Conservation (phyloP, 1,140 invertebrate genomes). For the Atta texana region DNA sequence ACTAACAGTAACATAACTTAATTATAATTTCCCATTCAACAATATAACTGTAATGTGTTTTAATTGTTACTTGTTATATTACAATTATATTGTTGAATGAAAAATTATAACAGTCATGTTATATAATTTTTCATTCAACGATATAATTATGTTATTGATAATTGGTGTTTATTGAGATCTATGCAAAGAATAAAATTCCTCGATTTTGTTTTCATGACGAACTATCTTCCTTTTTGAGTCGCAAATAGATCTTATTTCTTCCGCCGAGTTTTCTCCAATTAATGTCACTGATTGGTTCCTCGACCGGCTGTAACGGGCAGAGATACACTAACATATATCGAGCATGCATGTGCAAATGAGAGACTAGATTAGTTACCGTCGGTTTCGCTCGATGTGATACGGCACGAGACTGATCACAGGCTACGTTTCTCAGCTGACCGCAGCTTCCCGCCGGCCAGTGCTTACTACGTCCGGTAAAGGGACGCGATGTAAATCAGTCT, state of each 20-base stretch:
- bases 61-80: too few species aligned
- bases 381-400: slow-evolving; percentile 68
- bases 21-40: too few species aligned
- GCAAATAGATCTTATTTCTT: slow-evolving; percentile 1
- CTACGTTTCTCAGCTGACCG: slow-evolving; percentile 83
- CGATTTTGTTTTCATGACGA: not conserved
- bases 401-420: slow-evolving; percentile 76
- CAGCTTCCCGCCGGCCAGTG: slow-evolving; percentile 74
- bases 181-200: too few species aligned
- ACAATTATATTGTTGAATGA: too few species aligned
- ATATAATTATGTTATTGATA: too few species aligned
- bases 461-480: slow-evolving; percentile 77
- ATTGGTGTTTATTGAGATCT: too few species aligned
- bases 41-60: too few species aligned
- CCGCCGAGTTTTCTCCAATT: slow-evolving; percentile 2
- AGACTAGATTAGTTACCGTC: slow-evolving; percentile 53
- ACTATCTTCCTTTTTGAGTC: not conserved
- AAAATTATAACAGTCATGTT: too few species aligned
- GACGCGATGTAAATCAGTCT: slow-evolving; percentile 84
- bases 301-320: not conserved
- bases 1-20: too few species aligned
- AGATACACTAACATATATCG: not conserved
- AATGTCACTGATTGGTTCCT: slow-evolving; percentile 26
- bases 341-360: slow-evolving; percentile 43
- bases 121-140: too few species aligned